phyloP scores from a whole-genome alignment of 1,140 invertebrate genomes.

The Contarinia nasturtii region DNA sequence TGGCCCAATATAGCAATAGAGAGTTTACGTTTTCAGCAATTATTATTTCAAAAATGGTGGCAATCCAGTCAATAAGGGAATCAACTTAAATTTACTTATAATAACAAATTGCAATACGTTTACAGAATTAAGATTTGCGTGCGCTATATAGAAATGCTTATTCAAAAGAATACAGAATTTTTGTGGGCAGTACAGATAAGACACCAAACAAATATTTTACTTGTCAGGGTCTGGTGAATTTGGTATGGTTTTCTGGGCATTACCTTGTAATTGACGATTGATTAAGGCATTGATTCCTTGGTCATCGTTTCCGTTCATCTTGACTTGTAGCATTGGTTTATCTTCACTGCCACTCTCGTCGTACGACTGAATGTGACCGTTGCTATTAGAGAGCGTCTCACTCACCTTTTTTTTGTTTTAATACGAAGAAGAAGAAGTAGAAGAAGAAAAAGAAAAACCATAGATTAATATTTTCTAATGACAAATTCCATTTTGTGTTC shows the following conservation, averaged over 20 bases:
- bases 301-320: conserved; percentile 45
- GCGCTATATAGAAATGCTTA: not conserved
- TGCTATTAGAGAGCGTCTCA: conserved; percentile 53
- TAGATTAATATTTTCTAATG: too few species aligned
- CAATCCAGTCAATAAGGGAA: too few species aligned
- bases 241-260: conserved; percentile 6
- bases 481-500: too few species aligned
- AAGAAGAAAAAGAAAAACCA: too few species aligned
- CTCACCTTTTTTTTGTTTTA: conserved; percentile 33
- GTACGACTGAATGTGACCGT: conserved; percentile 44
- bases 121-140: conserved; percentile 1
- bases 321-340: conserved; percentile 54
- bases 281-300: conserved; percentile 56
- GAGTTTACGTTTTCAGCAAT: too few species aligned
- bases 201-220: not conserved
- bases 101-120: too few species aligned
- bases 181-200: not conserved
- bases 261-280: conserved; percentile 59
- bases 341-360: conserved; percentile 40
- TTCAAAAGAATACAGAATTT: not conserved
- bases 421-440: too few species aligned
- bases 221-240: too few species aligned
- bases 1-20: too few species aligned
- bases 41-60: too few species aligned
- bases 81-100: too few species aligned